A percentile compares a stretch with the other conserved stretches of the same genome.
phyloP scores from a whole-genome alignment of 2,113 vertebrate species.

The Cathartes aura region DNA sequence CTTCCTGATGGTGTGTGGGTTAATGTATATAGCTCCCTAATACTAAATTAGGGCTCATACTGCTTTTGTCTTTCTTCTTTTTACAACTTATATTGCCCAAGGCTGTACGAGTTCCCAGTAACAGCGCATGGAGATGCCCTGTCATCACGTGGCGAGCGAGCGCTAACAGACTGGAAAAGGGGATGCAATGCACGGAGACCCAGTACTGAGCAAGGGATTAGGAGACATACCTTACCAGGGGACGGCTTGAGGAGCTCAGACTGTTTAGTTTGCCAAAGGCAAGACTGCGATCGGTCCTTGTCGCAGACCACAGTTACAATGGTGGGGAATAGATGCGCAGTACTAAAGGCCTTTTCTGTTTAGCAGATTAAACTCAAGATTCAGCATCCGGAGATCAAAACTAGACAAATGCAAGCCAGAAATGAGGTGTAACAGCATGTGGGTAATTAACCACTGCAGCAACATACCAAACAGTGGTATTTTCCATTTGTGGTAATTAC shows the following conservation, averaged over 20 bases:
- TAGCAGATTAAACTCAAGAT: background rate
- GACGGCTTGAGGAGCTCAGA: background rate
- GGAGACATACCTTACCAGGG: background rate
- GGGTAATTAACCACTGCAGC: slow-evolving; percentile 15
- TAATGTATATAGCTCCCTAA: background rate
- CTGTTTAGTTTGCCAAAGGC: background rate
- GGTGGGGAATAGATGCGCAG: rapidly evolving
- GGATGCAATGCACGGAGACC: rapidly evolving
- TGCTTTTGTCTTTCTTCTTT: background rate
- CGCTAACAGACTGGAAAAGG: background rate
- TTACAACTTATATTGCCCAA: background rate
- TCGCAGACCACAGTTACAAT: background rate
- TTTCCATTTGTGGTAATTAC: slow-evolving; percentile 35
- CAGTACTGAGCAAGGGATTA: background rate
- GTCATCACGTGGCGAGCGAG: background rate
- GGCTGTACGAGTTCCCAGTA: background rate
- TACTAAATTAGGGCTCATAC: background rate
- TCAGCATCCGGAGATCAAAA: background rate
- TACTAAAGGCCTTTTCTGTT: background rate
- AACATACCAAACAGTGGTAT: background rate
- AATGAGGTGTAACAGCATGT: slow-evolving; percentile 6
- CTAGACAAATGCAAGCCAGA: background rate
- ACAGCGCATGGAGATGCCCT: background rate
- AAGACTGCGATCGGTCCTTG: background rate
- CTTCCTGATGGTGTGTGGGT: background rate